phyloP scores from a whole-genome alignment of 2,888 invertebrate genomes.

The Alentia gelatinosa region DNA sequence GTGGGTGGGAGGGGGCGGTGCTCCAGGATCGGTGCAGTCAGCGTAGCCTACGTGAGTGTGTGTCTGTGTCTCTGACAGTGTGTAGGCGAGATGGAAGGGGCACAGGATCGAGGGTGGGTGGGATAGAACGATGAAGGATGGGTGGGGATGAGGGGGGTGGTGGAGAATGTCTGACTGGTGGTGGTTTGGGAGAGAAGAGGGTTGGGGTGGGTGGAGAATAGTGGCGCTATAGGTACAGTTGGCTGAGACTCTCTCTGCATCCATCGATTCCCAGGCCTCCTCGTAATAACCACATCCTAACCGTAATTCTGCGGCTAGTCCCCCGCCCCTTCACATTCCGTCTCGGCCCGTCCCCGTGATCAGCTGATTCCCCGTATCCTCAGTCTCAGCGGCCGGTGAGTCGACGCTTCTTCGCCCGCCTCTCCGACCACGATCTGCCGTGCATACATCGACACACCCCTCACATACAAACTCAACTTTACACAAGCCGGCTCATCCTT shows the following conservation, averaged over 20 bases:
- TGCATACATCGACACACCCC: neutral
- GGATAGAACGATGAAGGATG: neutral
- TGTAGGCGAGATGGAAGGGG: neutral
- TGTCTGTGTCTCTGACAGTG: neutral
- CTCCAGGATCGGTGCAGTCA: no score
- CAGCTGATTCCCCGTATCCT: conserved; percentile 17
- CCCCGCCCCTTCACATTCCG: neutral
- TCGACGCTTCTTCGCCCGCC: neutral
- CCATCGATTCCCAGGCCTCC: neutral
- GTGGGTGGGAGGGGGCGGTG: neutral
- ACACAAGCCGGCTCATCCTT: no score
- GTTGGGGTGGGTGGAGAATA: neutral
- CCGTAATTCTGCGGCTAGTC: neutral
- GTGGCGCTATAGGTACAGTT: neutral
- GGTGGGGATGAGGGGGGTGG: neutral
- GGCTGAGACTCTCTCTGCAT: neutral
- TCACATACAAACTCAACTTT: neutral
- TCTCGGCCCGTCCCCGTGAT: neutral
- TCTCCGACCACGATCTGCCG: neutral
- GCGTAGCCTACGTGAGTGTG: no score
- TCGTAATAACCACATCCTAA: neutral
- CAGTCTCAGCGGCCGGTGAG: neutral
- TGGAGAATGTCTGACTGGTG: no score
- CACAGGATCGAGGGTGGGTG: neutral
- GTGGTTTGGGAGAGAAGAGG: neutral